Evolutionary conservation across 2,888 invertebrate genomes (phyloP).

Genomic region (Eremobia ochroleuca): DNA sequence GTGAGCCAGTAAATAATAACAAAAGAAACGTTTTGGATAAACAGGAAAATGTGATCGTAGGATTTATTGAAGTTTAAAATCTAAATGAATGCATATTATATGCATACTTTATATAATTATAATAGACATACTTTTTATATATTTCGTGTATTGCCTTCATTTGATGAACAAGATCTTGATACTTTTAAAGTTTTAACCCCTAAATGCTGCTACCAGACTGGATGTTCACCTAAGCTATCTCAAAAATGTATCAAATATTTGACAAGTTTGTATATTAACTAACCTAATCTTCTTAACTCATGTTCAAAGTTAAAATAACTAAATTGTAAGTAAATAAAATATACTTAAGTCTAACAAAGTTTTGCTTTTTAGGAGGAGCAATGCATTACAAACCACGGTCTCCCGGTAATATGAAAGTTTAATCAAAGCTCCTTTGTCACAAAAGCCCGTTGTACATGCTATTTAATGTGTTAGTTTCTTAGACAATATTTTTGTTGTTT

Average conservation of each 20-base stretch:
- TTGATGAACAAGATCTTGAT: not conserved
- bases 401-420: slow-evolving; percentile 76
- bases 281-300: slow-evolving; percentile 6
- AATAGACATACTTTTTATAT: not conserved
- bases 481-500: slow-evolving; percentile 4
- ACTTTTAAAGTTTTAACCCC: not conserved
- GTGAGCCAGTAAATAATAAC: not conserved
- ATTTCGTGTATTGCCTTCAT: not conserved
- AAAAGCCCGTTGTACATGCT: slow-evolving; percentile 59
- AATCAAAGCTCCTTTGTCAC: slow-evolving; percentile 61
- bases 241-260: slow-evolving; percentile 4
- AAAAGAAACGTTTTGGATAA: not conserved
- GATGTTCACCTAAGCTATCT: slow-evolving; percentile 58
- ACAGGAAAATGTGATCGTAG: not conserved
- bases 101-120: not conserved
- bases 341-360: slow-evolving; percentile 63
- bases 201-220: slow-evolving; percentile 23
- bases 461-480: slow-evolving; percentile 15
- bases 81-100: not conserved
- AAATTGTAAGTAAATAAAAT: slow-evolving; percentile 12
- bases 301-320: slow-evolving; percentile 26
- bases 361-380: slow-evolving; percentile 88
- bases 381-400: slow-evolving; percentile 87
- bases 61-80: not conserved
- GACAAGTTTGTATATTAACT: not conserved